phyloP scores from a whole-genome alignment of 92 coral and sea anemone genomes.

The Zoanthus solanderi region DNA sequence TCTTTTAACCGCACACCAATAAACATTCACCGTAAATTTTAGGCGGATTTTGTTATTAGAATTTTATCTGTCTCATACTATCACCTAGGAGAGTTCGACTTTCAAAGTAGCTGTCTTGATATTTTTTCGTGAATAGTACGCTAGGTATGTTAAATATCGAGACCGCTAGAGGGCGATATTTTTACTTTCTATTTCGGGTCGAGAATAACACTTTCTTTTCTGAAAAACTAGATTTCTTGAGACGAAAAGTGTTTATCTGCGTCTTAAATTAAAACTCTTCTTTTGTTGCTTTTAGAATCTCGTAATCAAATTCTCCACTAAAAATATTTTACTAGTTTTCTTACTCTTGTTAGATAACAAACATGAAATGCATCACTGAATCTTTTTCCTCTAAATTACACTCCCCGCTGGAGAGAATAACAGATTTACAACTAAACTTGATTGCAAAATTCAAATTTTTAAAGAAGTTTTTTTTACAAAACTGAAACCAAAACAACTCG shows the following conservation, averaged over 20 bases:
- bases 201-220: background rate
- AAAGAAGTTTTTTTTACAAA: constrained; percentile 30
- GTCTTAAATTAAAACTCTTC: constrained; percentile 2
- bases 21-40: constrained; percentile 7
- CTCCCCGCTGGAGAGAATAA: constrained; percentile 51
- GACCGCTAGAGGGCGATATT: constrained; percentile 39
- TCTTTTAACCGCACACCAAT: constrained; percentile 29
- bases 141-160: constrained; percentile 22
- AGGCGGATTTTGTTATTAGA: constrained; percentile 42
- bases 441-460: constrained; percentile 46
- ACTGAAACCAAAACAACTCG: constrained; percentile 34
- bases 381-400: constrained; percentile 29
- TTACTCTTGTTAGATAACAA: background rate
- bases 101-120: constrained; percentile 13
- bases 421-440: constrained; percentile 42
- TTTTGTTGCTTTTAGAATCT: background rate
- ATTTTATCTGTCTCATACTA: constrained; percentile 40
- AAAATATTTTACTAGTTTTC: constrained; percentile 1
- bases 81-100: constrained; percentile 47
- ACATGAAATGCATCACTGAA: constrained; percentile 37
- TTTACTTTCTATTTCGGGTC: background rate
- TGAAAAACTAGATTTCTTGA: constrained; percentile 9
- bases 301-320: background rate
- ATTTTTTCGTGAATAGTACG: background rate
- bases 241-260: constrained; percentile 15